Evolutionary conservation across 2,888 invertebrate species (phyloP), one percentile per base, ranked within the genome.

Genomic region (Rotaria macrura): DNA sequence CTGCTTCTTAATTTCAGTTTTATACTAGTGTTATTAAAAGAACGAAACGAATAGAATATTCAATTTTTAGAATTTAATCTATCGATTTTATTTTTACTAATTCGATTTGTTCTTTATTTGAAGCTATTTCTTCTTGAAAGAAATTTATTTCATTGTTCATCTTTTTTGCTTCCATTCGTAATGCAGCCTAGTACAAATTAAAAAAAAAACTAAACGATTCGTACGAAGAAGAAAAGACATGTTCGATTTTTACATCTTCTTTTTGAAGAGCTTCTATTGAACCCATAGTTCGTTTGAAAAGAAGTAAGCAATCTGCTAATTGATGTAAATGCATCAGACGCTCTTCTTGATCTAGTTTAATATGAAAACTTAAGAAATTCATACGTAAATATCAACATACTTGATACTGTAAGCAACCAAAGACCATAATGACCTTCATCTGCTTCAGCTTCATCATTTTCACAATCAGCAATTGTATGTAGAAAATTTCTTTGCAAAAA

Each of bases 101-200:
- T 43, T 79, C 79, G 43, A 79, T 79, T 79, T 79, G 79, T 79
- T 79, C 79, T 79, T 79, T 43, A 79, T 79, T 43, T 23, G 43
- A 40, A 5, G 40, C 43, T 5, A 79, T 79, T 43, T 79, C 79
- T n/a, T 79, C 43, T 43, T 79, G 43, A 79, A n/a, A 79, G 10
- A n/a, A 43, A n/a, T 7, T 79, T 5, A 79, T 79, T 40, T 79
- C 79, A 79, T 43, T 43, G 5, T 4, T 43, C 43, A 79, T 79
- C 34, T 65, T 65, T 20, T 65, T 34, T 34, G 65, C 34, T 17
- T 65, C 34, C 34, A 17, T 20, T 34, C 65, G 65, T 65, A 65
- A 38, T 29, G 65, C 34, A 17, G 65, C 65, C 65, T 65, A 17
- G n/a, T n/a, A n/a, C n/a, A n/a, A n/a, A n/a, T n/a, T 2, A 65